These are phyloP conservation scores for Xestobium rufovillosum DNA, from an alignment of 2,888 invertebrate species.

Conservation along the genomic window DNA sequence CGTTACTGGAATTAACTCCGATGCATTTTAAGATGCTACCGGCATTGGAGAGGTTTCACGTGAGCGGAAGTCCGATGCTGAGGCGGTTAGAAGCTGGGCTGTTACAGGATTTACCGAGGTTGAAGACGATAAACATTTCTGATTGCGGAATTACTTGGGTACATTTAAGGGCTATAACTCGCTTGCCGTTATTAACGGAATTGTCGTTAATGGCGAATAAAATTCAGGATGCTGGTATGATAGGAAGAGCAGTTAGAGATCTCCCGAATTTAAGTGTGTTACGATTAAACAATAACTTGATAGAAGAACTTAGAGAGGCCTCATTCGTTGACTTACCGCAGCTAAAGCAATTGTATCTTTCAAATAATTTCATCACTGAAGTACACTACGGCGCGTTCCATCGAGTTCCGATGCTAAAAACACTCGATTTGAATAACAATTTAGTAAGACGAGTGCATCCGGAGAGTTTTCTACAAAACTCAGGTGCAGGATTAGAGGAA, in stretches of 20 bases:
- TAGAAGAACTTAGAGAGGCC: constrained; percentile 65
- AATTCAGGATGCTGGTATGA: constrained; percentile 71
- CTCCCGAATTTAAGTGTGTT: constrained; percentile 63
- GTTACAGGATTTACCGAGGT: constrained; percentile 52
- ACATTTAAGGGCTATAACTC: constrained; percentile 67
- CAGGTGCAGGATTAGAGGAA: constrained; percentile 69
- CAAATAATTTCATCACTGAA: constrained; percentile 66
- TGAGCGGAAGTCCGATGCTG: constrained; percentile 61
- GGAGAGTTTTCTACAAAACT: constrained; percentile 70
- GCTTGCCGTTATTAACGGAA: constrained; percentile 63
- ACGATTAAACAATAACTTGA: constrained; percentile 63
- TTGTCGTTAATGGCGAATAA: constrained; percentile 65
- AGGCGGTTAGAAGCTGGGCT: constrained; percentile 64
- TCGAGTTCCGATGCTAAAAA: constrained; percentile 63
- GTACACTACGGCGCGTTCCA: constrained; percentile 76
- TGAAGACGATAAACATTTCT: constrained; percentile 67
- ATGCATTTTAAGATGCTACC: constrained; percentile 65
- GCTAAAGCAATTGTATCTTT: constrained; percentile 58
- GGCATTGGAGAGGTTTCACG: constrained; percentile 64
- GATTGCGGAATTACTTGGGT: constrained; percentile 69
- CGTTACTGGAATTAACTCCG: constrained; percentile 57
- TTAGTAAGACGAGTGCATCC: constrained; percentile 69
- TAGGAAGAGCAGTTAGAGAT: constrained; percentile 70
- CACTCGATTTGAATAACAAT: constrained; percentile 71
- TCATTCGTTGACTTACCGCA: constrained; percentile 72